Percentiles rank a stretch among this genome's conserved stretches.
phyloP scores from a whole-genome alignment of 2,113 vertebrate species.

The Arenaria interpres region DNA sequence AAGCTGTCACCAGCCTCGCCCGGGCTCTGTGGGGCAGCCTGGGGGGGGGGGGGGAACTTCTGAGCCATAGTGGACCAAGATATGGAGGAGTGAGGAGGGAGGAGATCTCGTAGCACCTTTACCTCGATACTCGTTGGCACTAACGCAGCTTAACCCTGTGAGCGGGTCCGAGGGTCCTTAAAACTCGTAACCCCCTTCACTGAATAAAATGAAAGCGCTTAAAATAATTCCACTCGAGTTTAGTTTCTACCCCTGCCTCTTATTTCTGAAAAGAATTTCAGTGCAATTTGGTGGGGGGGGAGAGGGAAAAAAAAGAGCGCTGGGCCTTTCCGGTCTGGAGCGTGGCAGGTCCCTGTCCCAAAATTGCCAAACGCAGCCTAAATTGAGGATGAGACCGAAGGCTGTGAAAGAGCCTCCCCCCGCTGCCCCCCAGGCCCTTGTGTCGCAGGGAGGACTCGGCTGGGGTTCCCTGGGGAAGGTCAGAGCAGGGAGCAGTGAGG shows the following conservation, averaged over 20 bases:
- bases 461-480: background rate
- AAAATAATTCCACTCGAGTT: background rate
- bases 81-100: background rate
- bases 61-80: background rate
- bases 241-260: background rate
- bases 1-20: fast-evolving
- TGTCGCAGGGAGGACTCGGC: fast-evolving
- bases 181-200: background rate
- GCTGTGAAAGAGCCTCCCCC: fast-evolving
- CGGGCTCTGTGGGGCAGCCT: background rate
- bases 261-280: background rate
- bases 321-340: too few species aligned
- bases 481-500: fast-evolving
- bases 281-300: too few species aligned
- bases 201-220: background rate
- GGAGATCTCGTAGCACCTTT: background rate
- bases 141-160: fast-evolving
- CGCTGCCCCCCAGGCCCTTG: fast-evolving
- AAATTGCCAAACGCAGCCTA: background rate
- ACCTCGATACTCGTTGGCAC: background rate
- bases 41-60: too few species aligned
- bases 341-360: background rate
- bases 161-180: background rate
- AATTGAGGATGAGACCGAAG: background rate
- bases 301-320: background rate